Evolutionary conservation across 2,888 invertebrate genomes (phyloP).

Genomic region (Sphinx pinastri): DNA sequence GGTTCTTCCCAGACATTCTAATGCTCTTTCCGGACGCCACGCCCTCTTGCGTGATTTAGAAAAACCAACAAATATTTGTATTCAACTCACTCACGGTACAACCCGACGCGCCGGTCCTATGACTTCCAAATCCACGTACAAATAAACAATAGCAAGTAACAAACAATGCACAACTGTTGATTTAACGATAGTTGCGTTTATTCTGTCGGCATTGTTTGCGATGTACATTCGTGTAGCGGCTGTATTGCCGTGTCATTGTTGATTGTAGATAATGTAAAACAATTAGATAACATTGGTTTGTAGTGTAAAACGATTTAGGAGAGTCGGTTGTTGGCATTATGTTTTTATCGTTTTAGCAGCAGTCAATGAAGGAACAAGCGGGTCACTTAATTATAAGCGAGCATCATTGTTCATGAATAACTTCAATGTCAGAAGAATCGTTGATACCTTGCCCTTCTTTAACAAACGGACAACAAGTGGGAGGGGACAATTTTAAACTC

Average conservation of each 20-base stretch:
- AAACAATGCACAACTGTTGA: constrained; percentile 12
- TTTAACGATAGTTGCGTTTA: constrained; percentile 1
- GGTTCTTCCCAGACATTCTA: too few species aligned
- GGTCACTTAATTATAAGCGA: too few species aligned
- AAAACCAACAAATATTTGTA: background rate
- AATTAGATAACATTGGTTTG: background rate
- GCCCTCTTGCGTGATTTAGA: background rate
- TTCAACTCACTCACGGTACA: too few species aligned
- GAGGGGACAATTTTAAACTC: too few species aligned
- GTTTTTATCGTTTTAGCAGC: background rate
- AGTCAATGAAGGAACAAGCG: background rate
- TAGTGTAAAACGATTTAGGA: background rate
- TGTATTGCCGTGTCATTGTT: constrained; percentile 1
- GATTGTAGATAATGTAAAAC: background rate
- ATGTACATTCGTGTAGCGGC: background rate
- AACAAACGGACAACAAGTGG: too few species aligned
- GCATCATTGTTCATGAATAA: too few species aligned
- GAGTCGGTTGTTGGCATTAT: background rate
- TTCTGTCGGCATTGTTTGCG: constrained; percentile 14
- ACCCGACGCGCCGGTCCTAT: background rate
- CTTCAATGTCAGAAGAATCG: too few species aligned
- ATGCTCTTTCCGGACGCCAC: too few species aligned
- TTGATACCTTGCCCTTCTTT: too few species aligned
- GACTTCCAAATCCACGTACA: background rate
- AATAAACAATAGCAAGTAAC: background rate